Evolutionary conservation across 2,797 vertebrate genomes (phyloP), one percentile per base, ranked within the genome.

Genomic region (Silurus lanzhouensis): DNA sequence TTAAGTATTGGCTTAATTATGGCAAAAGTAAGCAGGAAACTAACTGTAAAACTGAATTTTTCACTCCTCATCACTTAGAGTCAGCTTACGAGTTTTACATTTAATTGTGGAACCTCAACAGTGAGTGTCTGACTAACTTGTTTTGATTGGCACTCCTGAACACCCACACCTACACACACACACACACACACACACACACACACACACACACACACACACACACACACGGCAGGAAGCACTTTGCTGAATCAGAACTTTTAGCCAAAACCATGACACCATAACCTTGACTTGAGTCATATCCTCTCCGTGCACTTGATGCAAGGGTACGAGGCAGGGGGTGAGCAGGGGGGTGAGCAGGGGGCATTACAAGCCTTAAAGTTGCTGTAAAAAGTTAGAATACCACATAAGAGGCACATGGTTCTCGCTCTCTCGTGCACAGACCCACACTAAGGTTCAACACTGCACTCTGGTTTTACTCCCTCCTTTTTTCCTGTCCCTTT

Each of bases 201-300:
- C 61, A 61, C 85, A 60, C 82, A 72, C 66, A 31, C 80, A 61
- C 72, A 77, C 52, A 48, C 52, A 77, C 63, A 31, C 63, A 31
- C 70, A 83, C 83, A 84, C 61, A 61, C 85, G 89, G 91, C 91
- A 93, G 91, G 91, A 94, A 93, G 91, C 87, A 87, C 90, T 58
- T 83, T 94, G 93, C 93, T 94, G 92, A 95, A 90, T 94, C 93
- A 93, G 93, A 91, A 85, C 84, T 86, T 88, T 88, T 78, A 64
- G 83, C 86, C 75, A 64, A 25, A 22, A 81, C 90, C 84, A 87
- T 89, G 88, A 88, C 57, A 86, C 88, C 87, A 74, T 82, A 87
- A 77, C 87, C 76, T 87, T 78, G 85, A 19, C 86, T 81, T 38
- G 83, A 83, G 82, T 85, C 78, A 17, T 6, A 88, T 83, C 86